Evolutionary conservation across 2,888 invertebrate species (phyloP).

Genomic region (Oscheius sp.): DNA sequence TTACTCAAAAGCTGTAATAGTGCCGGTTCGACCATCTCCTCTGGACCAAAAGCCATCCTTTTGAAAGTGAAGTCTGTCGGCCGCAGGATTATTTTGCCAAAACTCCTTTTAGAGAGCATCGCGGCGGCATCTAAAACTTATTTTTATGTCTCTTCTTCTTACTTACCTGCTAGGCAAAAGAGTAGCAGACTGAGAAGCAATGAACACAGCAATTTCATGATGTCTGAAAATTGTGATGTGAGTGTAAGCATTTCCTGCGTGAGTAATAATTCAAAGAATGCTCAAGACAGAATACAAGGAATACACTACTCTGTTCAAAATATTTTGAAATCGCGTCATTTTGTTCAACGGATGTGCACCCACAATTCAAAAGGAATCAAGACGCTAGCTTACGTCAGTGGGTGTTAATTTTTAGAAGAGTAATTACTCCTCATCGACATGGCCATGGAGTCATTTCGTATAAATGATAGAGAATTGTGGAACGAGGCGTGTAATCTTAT

Average conservation of each 20-base stretch:
- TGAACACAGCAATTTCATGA: not conserved
- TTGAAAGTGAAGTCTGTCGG: slow-evolving; percentile 19
- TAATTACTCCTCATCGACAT: too few species aligned
- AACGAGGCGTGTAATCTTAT: too few species aligned
- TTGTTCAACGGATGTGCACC: too few species aligned
- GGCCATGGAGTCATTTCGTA: too few species aligned
- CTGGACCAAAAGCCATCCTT: slow-evolving; percentile 10
- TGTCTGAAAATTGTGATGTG: not conserved
- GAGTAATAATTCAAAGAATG: too few species aligned
- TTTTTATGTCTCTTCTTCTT: not conserved
- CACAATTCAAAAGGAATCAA: too few species aligned
- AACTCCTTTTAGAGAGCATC: slow-evolving; percentile 2
- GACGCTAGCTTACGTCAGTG: too few species aligned
- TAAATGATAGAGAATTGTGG: too few species aligned
- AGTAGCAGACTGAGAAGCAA: not conserved
- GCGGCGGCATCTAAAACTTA: not conserved
- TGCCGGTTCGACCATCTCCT: slow-evolving; percentile 6
- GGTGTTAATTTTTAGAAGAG: too few species aligned
- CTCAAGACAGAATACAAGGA: too few species aligned
- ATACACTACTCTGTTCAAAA: too few species aligned
- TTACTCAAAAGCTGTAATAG: not conserved
- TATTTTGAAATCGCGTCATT: too few species aligned
- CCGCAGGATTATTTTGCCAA: slow-evolving; percentile 19
- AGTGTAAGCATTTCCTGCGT: not conserved
- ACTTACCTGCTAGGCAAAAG: not conserved